Percentiles rank a stretch among this genome's conserved stretches.
These are phyloP conservation scores for Bos javanicus DNA, from an alignment of 2,113 vertebrate species.

Conservation along the genomic window DNA sequence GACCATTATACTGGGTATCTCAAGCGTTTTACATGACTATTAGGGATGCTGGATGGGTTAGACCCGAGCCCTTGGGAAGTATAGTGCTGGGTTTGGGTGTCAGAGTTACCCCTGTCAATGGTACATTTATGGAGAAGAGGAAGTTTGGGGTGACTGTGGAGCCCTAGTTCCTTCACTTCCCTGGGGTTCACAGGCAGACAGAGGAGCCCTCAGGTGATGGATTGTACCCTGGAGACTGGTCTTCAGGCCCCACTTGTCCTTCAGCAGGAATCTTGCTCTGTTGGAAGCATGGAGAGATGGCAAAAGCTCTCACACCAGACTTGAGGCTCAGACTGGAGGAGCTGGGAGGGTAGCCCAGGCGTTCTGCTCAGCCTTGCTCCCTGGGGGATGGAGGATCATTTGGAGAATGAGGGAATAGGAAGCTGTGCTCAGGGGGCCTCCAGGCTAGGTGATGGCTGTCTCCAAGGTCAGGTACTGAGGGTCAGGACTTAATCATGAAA, in stretches of 20 bases:
- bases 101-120: background rate
- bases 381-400: accelerated
- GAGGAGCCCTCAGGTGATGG: no score
- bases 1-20: background rate
- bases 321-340: background rate
- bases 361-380: background rate
- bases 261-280: background rate
- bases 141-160: background rate
- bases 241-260: no score
- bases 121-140: background rate
- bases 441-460: background rate
- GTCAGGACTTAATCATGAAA: background rate
- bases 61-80: background rate
- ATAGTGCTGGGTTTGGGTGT: background rate
- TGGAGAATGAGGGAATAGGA: background rate
- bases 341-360: background rate
- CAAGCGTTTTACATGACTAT: background rate
- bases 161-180: no score
- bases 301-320: background rate
- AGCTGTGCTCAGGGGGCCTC: background rate
- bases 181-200: no score
- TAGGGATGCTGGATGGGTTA: background rate
- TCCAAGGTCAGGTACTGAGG: background rate
- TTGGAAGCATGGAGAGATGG: background rate
- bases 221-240: no score